Percentiles rank a stretch among this genome's conserved stretches.
Conservation (phyloP, 2,888 invertebrate genomes). For the Cyclophora albipunctata region DNA sequence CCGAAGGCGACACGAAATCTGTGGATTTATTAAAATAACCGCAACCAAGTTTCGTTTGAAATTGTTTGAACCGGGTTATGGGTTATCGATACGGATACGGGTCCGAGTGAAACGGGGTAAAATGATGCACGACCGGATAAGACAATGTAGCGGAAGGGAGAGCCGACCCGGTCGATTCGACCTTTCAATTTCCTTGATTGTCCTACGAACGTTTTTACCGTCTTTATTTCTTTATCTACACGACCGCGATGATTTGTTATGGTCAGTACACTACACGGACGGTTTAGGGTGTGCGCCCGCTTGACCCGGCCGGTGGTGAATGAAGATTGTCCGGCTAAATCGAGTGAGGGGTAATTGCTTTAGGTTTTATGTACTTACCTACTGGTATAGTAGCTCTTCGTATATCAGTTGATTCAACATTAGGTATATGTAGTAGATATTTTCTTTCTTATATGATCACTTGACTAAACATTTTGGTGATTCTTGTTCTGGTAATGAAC, state of each 20-base stretch:
- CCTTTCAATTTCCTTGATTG: conserved; percentile 69
- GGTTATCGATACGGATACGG: conserved; percentile 25
- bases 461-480: too few relatives aligned
- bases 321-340: conserved; percentile 12
- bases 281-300: conserved; percentile 17
- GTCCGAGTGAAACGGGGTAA: conserved; percentile 31
- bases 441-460: too few relatives aligned
- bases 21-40: conserved; percentile 47
- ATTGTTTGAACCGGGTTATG: conserved; percentile 16
- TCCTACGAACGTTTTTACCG: conserved; percentile 25
- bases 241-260: conserved; percentile 36
- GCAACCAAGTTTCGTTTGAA: conserved; percentile 8
- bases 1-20: conserved; percentile 7
- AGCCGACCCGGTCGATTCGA: conserved; percentile 45
- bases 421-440: too few relatives aligned
- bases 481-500: too few relatives aligned
- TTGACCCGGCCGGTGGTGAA: conserved; percentile 20
- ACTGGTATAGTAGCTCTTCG: too few relatives aligned
- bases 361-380: background rate
- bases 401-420: too few relatives aligned
- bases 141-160: conserved; percentile 58
- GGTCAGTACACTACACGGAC: conserved; percentile 21
- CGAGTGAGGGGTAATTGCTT: conserved; percentile 4
- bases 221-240: conserved; percentile 43
- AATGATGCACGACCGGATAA: conserved; percentile 58